Percentiles rank a stretch among this genome's conserved stretches.
phyloP scores from a whole-genome alignment of 2,113 vertebrate species.

The Epinephelus cyanopodus region DNA sequence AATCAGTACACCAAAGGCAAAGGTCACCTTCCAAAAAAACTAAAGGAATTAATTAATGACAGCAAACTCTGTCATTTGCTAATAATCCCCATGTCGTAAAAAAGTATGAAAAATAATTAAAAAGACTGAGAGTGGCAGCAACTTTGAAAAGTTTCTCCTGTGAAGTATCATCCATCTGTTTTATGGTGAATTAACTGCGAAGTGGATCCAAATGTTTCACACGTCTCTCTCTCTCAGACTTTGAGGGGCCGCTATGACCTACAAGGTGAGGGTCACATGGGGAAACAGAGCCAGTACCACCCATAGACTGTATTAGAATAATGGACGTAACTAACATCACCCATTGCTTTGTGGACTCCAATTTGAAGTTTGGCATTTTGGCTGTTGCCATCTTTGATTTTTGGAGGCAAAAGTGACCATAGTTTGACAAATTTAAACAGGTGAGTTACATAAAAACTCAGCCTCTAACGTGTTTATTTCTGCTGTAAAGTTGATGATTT shows the following conservation, averaged over 20 bases:
- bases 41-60: neutral
- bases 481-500: too few relatives aligned
- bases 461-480: too few relatives aligned
- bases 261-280: neutral
- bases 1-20: constrained; percentile 5
- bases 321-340: too few relatives aligned
- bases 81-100: neutral
- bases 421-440: too few relatives aligned
- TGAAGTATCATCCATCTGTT: neutral
- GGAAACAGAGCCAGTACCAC: neutral
- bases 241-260: neutral
- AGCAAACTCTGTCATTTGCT: neutral
- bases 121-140: neutral
- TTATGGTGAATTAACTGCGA: neutral
- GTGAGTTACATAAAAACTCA: too few relatives aligned
- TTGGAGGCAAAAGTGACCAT: too few relatives aligned
- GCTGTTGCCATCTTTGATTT: too few relatives aligned
- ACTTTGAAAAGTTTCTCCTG: neutral
- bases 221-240: neutral
- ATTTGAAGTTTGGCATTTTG: too few relatives aligned
- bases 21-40: neutral
- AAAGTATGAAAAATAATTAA: neutral
- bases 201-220: neutral
- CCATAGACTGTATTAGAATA: too few relatives aligned
- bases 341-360: too few relatives aligned